Base-by-base conservation (phyloP, 2,797 vertebrate species). In the Molossus alvarezi region DNA sequence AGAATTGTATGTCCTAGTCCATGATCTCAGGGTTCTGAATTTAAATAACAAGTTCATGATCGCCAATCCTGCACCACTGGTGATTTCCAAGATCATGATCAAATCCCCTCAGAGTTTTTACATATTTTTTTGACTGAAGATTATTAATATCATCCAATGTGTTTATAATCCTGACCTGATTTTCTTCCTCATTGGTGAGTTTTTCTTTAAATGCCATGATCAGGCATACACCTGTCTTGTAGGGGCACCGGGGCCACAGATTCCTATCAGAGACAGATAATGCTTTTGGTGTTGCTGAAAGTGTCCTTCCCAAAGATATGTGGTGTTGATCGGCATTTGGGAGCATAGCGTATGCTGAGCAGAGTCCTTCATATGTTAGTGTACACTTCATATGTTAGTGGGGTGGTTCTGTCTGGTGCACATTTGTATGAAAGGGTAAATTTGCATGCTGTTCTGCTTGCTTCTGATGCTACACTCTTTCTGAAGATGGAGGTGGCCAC, bases 61-160 rank as follows among this genome's bases (percentile, higher is more conserved):
- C 33, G 12, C 48, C 41, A 27, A 51, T 90, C 25, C 33, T 73
- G 0, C 64, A 65, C 33, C 8, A 10, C 29, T 94, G 12, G 9
- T 90, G 45, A 81, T 82, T 95, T 90, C 62, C 57, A 65, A 45
- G 91, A 76, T 60, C 85, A 73, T 29, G 9, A 17, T 88, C 65
- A 91, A 21, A 91, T 93, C n/a, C 65, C 41, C 14, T 86, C 37
- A 86, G 45, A 41, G 17, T 71, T 86, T 83, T 93, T 69, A 25
- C 67, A 8, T 33, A 33, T 33, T 29, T 90, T 96, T 77, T 83
- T 62, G n/a, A 25, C n/a, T 72, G 51, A 90, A 85, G 51, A 80
- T 88, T 57, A 27, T 79, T 58, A 67, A n/a, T 71, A 41, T 86
- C 29, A 89, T 87, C 67, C 57, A 13, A 0, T 76, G 14, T 79